Percentiles rank a stretch among this genome's conserved stretches.
These are phyloP conservation scores for Ectropis grisescens DNA, from an alignment of 1,140 invertebrate species.

Conservation along the genomic window DNA sequence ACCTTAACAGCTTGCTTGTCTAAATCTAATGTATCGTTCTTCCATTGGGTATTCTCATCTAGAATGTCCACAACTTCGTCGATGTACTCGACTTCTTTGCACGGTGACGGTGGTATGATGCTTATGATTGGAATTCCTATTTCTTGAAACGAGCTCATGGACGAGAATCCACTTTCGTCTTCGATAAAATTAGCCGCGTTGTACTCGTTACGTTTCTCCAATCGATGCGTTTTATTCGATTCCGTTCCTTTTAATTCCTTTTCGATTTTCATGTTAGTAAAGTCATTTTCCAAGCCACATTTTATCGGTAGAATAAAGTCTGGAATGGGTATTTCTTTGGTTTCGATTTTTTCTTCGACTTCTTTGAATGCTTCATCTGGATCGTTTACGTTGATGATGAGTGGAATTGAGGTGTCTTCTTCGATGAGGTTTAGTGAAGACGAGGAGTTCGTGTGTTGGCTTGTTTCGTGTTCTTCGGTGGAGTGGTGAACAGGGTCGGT, in stretches of 20 bases:
- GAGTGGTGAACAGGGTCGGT: slow-evolving; percentile 31
- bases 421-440: slow-evolving; percentile 21
- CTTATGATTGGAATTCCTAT: slow-evolving; percentile 75
- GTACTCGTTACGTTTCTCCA: slow-evolving; percentile 37
- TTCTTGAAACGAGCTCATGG: slow-evolving; percentile 85
- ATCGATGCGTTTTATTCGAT: slow-evolving; percentile 7
- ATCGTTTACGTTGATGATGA: slow-evolving; percentile 26
- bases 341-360: too few species aligned
- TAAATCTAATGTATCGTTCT: slow-evolving; percentile 33
- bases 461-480: slow-evolving; percentile 12
- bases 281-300: slow-evolving; percentile 37
- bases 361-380: slow-evolving; percentile 28
- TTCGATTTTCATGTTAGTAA: slow-evolving; percentile 57
- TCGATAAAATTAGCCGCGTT: slow-evolving; percentile 69
- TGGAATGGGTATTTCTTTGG: too few species aligned
- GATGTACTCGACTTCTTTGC: slow-evolving; percentile 44
- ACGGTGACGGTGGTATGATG: slow-evolving; percentile 55
- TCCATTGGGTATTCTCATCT: slow-evolving; percentile 41
- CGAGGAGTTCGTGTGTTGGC: slow-evolving; percentile 17
- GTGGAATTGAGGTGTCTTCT: slow-evolving; percentile 29
- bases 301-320: slow-evolving; percentile 5
- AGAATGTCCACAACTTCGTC: slow-evolving; percentile 30
- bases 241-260: slow-evolving; percentile 5
- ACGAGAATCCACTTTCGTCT: slow-evolving; percentile 86
- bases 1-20: slow-evolving; percentile 60